A percentile compares a stretch with the other conserved stretches of the same genome.
Conservation (phyloP, 2,888 invertebrate species). For the Tenthredo livida region DNA sequence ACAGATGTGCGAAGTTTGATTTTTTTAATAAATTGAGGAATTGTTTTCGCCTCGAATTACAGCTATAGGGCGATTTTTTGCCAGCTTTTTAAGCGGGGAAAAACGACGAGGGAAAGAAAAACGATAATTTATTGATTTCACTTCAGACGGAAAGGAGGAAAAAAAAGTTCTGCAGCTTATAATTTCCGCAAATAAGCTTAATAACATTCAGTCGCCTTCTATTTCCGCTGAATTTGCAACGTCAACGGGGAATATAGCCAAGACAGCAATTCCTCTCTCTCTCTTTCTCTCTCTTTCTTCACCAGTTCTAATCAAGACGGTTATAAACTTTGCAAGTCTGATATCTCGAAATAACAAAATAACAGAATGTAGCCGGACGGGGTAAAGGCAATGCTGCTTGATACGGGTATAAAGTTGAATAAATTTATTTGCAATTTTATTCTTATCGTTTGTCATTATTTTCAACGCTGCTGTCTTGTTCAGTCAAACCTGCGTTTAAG, state of each 20-base stretch:
- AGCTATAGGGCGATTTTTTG: not conserved
- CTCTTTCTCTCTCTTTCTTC: not conserved
- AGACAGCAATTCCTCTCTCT: not conserved
- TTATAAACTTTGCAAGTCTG: conserved; percentile 33
- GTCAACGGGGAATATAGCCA: not conserved
- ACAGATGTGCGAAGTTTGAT: not conserved
- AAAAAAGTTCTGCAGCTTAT: not conserved
- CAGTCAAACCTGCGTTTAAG: not conserved
- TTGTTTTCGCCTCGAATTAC: not conserved
- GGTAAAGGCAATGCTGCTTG: conserved; percentile 1
- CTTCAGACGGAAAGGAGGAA: not conserved
- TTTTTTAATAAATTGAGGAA: not conserved
- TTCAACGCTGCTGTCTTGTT: not conserved
- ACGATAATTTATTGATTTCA: not conserved
- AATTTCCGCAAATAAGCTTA: conserved; percentile 14
- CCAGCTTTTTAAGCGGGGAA: not conserved
- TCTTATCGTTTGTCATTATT: not conserved
- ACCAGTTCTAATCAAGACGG: conserved; percentile 28
- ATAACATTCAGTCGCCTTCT: not conserved
- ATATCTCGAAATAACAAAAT: conserved; percentile 21
- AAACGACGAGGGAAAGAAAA: not conserved
- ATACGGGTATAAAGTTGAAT: not conserved
- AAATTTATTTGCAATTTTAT: conserved; percentile 2
- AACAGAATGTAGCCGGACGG: not conserved
- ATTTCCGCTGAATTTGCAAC: conserved; percentile 28